These are phyloP conservation scores for Redunca redunca DNA, from an alignment of 2,113 vertebrate genomes.

Conservation along the genomic window DNA sequence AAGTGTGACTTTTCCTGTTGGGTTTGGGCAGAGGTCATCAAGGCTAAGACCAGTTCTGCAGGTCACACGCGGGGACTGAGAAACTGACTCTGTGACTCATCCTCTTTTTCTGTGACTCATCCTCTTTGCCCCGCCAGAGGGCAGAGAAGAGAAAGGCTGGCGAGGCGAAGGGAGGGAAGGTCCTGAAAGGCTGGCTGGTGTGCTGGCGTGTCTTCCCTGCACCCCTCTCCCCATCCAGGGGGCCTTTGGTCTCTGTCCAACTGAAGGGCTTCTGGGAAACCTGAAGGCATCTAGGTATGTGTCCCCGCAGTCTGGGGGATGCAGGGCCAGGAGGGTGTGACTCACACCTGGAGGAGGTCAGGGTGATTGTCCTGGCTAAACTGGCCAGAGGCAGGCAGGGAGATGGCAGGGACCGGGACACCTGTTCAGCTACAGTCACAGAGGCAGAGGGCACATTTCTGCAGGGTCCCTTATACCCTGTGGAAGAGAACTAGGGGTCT, in stretches of 20 bases:
- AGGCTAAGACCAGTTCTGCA: not conserved
- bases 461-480: not conserved
- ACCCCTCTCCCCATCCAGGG: not conserved
- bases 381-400: not conserved
- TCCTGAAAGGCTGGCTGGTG: not conserved
- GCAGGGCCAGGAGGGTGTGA: not conserved
- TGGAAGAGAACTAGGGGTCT: not conserved
- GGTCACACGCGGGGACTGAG: not conserved
- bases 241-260: not conserved
- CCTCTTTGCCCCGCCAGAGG: not conserved
- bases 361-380: not conserved
- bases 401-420: no score
- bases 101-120: not conserved
- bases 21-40: not conserved
- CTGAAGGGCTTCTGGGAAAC: not conserved
- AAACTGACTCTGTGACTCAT: not conserved
- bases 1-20: not conserved
- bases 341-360: not conserved
- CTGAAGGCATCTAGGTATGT: not conserved
- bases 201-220: not conserved
- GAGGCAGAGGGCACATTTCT: not conserved
- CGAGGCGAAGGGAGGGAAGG: not conserved
- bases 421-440: fast-evolving
- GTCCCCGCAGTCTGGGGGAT: not conserved
- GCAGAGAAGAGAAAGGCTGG: not conserved